A percentile compares a stretch with the other conserved stretches of the same genome.
phyloP scores from a whole-genome alignment of 2,888 invertebrate genomes.

The Rotaria magnacalcarata region DNA sequence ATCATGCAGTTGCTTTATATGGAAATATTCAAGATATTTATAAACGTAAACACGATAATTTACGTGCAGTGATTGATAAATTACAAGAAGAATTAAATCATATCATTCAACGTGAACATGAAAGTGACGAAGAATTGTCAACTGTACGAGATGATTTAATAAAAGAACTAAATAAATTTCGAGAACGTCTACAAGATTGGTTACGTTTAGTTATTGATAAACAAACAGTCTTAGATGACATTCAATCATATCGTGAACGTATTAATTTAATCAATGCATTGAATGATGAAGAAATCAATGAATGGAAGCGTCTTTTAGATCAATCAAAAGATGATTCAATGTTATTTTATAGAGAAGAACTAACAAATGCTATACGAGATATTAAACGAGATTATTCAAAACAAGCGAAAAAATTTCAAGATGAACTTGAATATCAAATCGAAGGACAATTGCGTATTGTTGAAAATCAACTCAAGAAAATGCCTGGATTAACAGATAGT shows the following conservation, averaged over 20 bases:
- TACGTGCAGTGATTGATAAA: background rate
- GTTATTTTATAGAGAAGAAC: conserved; percentile 17
- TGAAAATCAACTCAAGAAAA: conserved; percentile 27
- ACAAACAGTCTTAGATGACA: conserved; percentile 21
- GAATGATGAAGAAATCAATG: conserved; percentile 30
- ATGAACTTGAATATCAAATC: conserved; percentile 36
- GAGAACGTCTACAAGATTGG: conserved; percentile 30
- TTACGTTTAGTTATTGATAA: background rate
- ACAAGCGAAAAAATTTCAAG: conserved; percentile 33
- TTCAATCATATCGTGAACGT: conserved; percentile 30
- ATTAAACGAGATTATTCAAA: conserved; percentile 31
- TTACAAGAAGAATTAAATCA: conserved; percentile 31
- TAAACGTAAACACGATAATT: conserved; percentile 6
- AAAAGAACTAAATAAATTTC: conserved; percentile 29
- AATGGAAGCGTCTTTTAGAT: conserved; percentile 35
- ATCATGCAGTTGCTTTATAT: background rate
- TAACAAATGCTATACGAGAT: conserved; percentile 34
- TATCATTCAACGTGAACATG: background rate
- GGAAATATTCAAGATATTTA: conserved; percentile 19
- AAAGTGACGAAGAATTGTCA: background rate
- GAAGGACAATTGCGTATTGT: conserved; percentile 31
- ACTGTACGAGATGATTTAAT: background rate
- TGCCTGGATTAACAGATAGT: background rate
- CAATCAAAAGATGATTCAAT: conserved; percentile 35
- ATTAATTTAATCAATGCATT: conserved; percentile 31